Evolutionary conservation across 2,113 vertebrate species (phyloP).

Genomic region (Propithecus coquereli): DNA sequence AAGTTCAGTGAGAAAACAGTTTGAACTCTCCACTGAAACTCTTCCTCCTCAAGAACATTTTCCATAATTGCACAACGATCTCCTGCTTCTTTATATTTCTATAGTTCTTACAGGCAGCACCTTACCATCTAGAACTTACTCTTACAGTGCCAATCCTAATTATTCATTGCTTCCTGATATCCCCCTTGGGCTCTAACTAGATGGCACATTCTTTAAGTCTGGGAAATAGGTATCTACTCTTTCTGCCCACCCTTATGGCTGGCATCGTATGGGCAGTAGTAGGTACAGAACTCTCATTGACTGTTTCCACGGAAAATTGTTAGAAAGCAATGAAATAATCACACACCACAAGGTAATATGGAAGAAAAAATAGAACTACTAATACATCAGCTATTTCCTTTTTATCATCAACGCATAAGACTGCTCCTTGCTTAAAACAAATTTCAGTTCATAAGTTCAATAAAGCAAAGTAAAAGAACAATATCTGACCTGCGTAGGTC

Average conservation of each 20-base stretch:
- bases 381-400: constrained; percentile 7
- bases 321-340: background rate
- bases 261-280: background rate
- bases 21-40: background rate
- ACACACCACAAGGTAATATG: background rate
- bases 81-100: background rate
- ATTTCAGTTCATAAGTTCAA: background rate
- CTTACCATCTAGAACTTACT: background rate
- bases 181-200: background rate
- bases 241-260: background rate
- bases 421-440: background rate
- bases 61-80: background rate
- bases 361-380: background rate
- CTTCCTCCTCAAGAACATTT: background rate
- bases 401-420: background rate
- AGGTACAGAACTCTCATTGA: background rate
- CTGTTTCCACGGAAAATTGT: background rate
- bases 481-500: background rate
- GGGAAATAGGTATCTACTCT: background rate
- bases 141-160: background rate
- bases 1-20: background rate
- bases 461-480: background rate
- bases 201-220: background rate
- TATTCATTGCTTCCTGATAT: background rate
- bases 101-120: background rate